These are phyloP conservation scores for Salvelinus sp. DNA, from an alignment of 2,113 vertebrate genomes.

Conservation along the genomic window DNA sequence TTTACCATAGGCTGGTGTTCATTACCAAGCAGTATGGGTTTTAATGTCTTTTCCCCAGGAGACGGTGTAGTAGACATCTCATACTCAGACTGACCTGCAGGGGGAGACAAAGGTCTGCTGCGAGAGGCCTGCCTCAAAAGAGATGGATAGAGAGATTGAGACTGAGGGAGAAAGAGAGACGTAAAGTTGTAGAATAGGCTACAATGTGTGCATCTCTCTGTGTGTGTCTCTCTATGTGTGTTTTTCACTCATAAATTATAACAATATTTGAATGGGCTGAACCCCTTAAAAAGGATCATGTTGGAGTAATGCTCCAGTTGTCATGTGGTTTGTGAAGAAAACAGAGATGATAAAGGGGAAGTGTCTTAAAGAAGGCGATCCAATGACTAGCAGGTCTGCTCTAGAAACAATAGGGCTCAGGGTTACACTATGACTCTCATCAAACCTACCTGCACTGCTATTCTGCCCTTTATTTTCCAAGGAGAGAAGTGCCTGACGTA, in stretches of 20 bases:
- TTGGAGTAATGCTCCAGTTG: too few relatives aligned
- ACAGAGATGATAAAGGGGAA: too few relatives aligned
- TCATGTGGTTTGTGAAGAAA: too few relatives aligned
- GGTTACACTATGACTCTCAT: neutral
- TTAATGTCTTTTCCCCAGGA: constrained; percentile 61
- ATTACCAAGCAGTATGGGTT: constrained; percentile 64
- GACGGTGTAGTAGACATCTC: constrained; percentile 20
- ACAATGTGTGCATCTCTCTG: too few relatives aligned
- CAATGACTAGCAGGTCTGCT: neutral
- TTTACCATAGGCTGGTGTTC: constrained; percentile 69
- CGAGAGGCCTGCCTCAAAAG: neutral
- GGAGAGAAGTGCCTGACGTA: too few relatives aligned
- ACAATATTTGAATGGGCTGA: too few relatives aligned
- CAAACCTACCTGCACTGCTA: neutral
- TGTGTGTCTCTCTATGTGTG: too few relatives aligned
- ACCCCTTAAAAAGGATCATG: too few relatives aligned
- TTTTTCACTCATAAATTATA: too few relatives aligned
- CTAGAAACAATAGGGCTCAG: neutral
- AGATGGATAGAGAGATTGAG: neutral
- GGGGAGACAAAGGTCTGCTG: constrained; percentile 50
- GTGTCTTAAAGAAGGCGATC: neutral
- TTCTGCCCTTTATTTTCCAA: neutral
- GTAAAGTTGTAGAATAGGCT: too few relatives aligned
- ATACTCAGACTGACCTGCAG: constrained; percentile 26
- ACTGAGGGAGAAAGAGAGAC: neutral